Conservation (phyloP, 1,140 invertebrate genomes). For the Drosophila nasuta region DNA sequence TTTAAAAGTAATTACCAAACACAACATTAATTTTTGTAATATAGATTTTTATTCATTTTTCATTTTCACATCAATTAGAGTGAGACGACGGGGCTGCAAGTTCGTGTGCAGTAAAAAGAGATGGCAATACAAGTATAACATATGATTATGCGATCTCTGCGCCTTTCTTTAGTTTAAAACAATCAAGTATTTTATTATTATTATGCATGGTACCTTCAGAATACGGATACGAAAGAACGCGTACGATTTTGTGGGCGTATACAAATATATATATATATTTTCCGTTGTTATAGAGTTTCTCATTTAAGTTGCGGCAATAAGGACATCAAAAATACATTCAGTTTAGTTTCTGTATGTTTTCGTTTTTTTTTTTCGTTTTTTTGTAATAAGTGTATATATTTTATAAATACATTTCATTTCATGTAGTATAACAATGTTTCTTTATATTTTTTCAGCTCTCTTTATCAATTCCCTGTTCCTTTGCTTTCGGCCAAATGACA, state of each 20-base stretch:
- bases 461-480: not conserved
- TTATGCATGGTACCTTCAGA: not conserved
- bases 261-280: conserved; percentile 5
- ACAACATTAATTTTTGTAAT: not conserved
- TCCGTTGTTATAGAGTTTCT: conserved; percentile 3
- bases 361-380: not conserved
- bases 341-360: not conserved
- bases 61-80: conserved; percentile 1
- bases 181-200: too few relatives aligned
- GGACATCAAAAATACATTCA: conserved; percentile 55
- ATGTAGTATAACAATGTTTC: conserved; percentile 2
- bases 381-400: conserved; percentile 1
- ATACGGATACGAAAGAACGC: not conserved
- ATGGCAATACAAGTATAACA: not conserved
- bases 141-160: not conserved
- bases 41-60: not conserved
- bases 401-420: conserved; percentile 1
- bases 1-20: not conserved
- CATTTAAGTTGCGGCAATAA: conserved; percentile 37
- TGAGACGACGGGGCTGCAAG: not conserved
- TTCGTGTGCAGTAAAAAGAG: not conserved
- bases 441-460: conserved; percentile 3
- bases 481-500: not conserved
- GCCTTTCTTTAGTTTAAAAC: too few relatives aligned
- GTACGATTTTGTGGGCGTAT: not conserved